Conservation (phyloP, 2,113 vertebrate genomes). For the Oreamnos americanus region DNA sequence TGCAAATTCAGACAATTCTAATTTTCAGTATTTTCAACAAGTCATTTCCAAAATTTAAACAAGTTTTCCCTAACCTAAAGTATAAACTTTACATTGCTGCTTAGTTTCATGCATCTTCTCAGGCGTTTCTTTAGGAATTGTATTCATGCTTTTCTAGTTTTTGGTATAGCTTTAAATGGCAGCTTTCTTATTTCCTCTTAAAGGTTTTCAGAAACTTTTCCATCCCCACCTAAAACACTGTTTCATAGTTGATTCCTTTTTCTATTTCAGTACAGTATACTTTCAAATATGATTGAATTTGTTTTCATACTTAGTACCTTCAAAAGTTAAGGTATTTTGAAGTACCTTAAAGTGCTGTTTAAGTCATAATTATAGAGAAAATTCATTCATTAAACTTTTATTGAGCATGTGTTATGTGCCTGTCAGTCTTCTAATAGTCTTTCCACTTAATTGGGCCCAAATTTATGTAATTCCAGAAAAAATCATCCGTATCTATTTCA, state of each 20-base stretch:
- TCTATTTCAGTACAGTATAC: background rate
- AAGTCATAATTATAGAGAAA: background rate
- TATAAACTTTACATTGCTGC: background rate
- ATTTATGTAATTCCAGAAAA: background rate
- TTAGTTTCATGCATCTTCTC: background rate
- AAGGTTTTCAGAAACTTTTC: background rate
- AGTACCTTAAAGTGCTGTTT: background rate
- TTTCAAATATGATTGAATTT: background rate
- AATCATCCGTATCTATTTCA: slow-evolving; percentile 9
- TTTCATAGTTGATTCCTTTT: slow-evolving; percentile 5
- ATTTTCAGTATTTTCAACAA: background rate
- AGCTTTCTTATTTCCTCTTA: background rate
- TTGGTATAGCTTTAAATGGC: background rate
- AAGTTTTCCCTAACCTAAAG: background rate
- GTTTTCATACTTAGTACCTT: background rate
- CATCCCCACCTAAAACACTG: background rate
- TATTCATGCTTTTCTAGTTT: background rate
- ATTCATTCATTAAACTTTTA: background rate
- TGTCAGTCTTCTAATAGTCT: background rate
- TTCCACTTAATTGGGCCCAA: background rate
- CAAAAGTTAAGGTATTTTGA: background rate
- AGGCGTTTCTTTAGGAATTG: background rate
- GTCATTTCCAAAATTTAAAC: background rate
- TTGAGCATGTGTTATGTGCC: background rate
- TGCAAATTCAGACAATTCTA: background rate